These are phyloP conservation scores for Thyatira batis DNA, from an alignment of 2,888 invertebrate genomes.

Conservation along the genomic window DNA sequence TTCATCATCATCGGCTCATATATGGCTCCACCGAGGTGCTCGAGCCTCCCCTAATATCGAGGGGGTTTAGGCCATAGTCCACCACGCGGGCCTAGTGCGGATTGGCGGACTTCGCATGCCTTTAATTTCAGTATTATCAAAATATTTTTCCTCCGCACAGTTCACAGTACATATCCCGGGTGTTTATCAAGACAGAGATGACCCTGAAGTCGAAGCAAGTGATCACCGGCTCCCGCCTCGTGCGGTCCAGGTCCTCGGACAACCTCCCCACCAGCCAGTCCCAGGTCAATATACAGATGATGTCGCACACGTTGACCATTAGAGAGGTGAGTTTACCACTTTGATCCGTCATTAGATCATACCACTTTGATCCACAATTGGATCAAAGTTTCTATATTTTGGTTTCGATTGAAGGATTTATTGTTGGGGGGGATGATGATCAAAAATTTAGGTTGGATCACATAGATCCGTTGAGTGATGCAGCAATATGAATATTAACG, in stretches of 20 bases:
- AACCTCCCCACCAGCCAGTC: conserved; percentile 96
- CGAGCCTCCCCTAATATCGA: no score
- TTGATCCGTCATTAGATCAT: conserved; percentile 4
- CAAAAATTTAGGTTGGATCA: not conserved
- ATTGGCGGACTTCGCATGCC: no score
- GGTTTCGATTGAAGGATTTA: no score
- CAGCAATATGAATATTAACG: not conserved
- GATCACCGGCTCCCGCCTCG: conserved; percentile 89
- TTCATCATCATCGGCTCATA: no score
- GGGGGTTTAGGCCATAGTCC: no score
- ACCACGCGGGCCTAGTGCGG: no score
- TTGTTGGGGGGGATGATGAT: no score
- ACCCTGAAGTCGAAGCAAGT: conserved; percentile 93
- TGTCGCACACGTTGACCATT: conserved; percentile 96
- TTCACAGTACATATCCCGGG: conserved; percentile 95
- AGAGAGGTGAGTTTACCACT: conserved; percentile 87
- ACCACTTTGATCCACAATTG: not conserved
- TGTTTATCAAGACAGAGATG: conserved; percentile 97
- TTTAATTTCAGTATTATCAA: conserved; percentile 8
- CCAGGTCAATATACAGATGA: conserved; percentile 97
- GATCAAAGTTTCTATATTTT: conserved; percentile 3
- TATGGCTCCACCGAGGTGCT: no score
- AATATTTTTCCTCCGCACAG: conserved; percentile 64
- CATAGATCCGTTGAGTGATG: not conserved
- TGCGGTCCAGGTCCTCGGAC: conserved; percentile 93